Conservation (phyloP, 2,113 vertebrate species). For the Apodemus sylvaticus region DNA sequence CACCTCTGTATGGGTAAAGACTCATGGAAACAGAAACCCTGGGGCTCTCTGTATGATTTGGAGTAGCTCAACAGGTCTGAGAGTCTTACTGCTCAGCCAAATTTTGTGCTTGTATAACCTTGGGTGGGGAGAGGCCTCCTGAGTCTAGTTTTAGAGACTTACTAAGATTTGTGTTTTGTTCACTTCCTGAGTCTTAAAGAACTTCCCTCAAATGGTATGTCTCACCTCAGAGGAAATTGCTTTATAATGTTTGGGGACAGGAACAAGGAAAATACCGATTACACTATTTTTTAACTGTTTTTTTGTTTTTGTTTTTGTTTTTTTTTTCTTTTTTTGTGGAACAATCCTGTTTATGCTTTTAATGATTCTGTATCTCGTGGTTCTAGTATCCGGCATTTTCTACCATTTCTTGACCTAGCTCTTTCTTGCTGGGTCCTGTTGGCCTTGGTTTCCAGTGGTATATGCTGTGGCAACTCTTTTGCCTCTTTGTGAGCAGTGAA, state of each 20-base stretch:
- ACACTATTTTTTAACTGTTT: background rate
- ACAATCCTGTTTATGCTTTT: background rate
- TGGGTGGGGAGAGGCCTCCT: too few species aligned
- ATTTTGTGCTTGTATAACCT: background rate
- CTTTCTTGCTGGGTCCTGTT: background rate
- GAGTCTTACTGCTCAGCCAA: background rate
- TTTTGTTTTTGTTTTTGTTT: too few species aligned
- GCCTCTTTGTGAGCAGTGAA: background rate
- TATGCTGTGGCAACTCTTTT: too few species aligned
- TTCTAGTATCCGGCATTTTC: background rate
- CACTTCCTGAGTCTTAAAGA: background rate
- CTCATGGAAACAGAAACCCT: background rate
- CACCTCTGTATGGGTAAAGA: too few species aligned
- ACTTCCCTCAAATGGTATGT: too few species aligned
- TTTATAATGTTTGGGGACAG: background rate
- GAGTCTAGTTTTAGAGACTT: background rate
- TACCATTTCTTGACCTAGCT: background rate
- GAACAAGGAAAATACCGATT: background rate
- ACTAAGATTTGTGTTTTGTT: background rate
- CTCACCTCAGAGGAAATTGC: background rate
- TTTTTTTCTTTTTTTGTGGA: constrained; percentile 11
- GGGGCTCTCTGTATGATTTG: background rate
- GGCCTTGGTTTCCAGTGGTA: background rate
- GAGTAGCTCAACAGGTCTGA: too few species aligned
- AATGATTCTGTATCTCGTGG: background rate